phyloP scores from a whole-genome alignment of 2,888 invertebrate genomes.

The Folsomia manolachei region DNA sequence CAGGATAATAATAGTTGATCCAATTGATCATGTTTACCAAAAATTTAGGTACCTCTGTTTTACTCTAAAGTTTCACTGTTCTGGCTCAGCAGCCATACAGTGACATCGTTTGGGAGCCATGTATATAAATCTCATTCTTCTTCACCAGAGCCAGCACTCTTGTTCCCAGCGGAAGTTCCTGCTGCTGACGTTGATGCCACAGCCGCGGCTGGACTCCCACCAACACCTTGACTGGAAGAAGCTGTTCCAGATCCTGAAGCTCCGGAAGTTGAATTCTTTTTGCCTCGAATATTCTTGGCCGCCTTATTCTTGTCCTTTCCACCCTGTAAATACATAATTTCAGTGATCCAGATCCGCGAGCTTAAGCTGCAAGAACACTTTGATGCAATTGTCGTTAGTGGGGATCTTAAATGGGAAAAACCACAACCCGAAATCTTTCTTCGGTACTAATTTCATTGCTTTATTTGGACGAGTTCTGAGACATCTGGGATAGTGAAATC shows the following conservation, averaged over 20 bases:
- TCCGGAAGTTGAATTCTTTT: constrained; percentile 33
- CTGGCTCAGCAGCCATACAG: too few species aligned
- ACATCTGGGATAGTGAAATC: constrained; percentile 47
- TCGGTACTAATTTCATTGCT: too few species aligned
- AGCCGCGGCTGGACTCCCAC: constrained; percentile 16
- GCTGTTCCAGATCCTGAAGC: constrained; percentile 12
- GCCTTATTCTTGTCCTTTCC: constrained; percentile 46
- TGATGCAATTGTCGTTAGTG: constrained; percentile 49
- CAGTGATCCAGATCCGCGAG: constrained; percentile 50
- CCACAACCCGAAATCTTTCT: constrained; percentile 75
- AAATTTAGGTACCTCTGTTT: too few species aligned
- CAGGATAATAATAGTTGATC: too few species aligned
- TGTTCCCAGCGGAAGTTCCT: neutral
- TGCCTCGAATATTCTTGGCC: constrained; percentile 36
- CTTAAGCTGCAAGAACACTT: constrained; percentile 48
- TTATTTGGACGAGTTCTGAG: constrained; percentile 44
- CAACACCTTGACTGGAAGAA: neutral
- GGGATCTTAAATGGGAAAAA: constrained; percentile 67
- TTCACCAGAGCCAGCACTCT: neutral
- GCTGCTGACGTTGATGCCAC: neutral
- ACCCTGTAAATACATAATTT: constrained; percentile 45
- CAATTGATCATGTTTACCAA: too few species aligned
- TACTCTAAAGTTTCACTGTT: too few species aligned
- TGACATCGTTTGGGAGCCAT: too few species aligned
- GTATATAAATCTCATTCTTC: too few species aligned